Conservation (phyloP, 1,140 invertebrate genomes). For the Oncopeltus fasciatus region DNA sequence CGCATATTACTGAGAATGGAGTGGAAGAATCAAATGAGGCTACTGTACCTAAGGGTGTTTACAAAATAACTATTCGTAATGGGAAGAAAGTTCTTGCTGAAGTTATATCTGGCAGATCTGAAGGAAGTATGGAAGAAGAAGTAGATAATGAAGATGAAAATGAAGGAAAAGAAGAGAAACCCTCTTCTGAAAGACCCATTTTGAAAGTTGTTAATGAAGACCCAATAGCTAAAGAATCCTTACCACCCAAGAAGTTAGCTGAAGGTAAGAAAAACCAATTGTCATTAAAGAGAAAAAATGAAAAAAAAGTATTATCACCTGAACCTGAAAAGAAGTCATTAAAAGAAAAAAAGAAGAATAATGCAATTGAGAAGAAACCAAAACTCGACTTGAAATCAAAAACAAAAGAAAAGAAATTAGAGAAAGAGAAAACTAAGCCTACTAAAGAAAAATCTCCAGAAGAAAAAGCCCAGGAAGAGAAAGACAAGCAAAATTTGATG, state of each 20-base stretch:
- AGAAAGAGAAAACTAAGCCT: constrained; percentile 31
- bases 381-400: constrained; percentile 21
- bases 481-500: constrained; percentile 48
- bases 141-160: not conserved
- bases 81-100: constrained; percentile 55
- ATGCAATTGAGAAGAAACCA: constrained; percentile 16
- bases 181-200: not conserved
- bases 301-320: not conserved
- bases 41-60: constrained; percentile 29
- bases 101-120: constrained; percentile 33
- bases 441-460: constrained; percentile 25
- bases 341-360: constrained; percentile 25
- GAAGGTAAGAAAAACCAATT: not conserved
- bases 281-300: constrained; percentile 15
- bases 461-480: constrained; percentile 40
- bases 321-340: constrained; percentile 19
- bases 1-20: constrained; percentile 19
- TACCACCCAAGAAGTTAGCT: not conserved
- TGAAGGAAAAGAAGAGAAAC: not conserved
- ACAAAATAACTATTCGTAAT: constrained; percentile 56
- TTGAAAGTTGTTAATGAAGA: not conserved
- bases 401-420: constrained; percentile 30
- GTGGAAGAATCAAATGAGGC: constrained; percentile 1
- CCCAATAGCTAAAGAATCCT: not conserved
- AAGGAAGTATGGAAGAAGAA: constrained; percentile 12